A percentile compares a stretch with the other conserved stretches of the same genome.
phyloP scores from a whole-genome alignment of 2,113 vertebrate genomes.

The Macrotis lagotis region DNA sequence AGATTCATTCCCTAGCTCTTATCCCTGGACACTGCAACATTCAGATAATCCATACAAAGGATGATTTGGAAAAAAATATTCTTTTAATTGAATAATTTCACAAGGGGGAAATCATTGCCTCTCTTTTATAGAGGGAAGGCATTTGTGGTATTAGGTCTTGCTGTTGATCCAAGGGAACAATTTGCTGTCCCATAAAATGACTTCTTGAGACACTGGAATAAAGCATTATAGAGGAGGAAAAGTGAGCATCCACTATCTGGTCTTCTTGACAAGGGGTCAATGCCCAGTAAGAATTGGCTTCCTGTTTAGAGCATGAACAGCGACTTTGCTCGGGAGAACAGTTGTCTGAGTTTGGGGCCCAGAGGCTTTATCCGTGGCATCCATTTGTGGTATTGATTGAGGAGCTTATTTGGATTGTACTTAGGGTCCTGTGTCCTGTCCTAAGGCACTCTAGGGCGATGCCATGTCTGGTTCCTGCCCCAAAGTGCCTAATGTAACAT shows the following conservation, averaged over 20 bases:
- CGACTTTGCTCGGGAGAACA: background rate
- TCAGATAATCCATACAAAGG: background rate
- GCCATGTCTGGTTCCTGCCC: slow-evolving; percentile 53
- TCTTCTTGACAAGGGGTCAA: background rate
- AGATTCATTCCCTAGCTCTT: background rate
- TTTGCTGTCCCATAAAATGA: background rate
- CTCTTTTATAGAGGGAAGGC: background rate
- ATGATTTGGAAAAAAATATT: background rate
- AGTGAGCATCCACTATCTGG: background rate
- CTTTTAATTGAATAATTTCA: background rate
- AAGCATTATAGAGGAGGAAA: background rate
- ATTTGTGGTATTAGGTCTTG: background rate
- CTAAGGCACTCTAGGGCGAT: slow-evolving; percentile 57
- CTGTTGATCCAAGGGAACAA: background rate
- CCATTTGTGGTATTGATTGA: slow-evolving; percentile 54
- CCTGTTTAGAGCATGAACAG: background rate
- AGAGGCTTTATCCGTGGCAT: background rate
- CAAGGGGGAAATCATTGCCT: background rate
- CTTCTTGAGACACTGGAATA: background rate
- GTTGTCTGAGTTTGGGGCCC: slow-evolving; percentile 49
- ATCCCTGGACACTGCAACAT: background rate
- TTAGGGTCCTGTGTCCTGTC: slow-evolving; percentile 50
- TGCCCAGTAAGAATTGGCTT: too few relatives aligned
- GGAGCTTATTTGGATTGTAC: slow-evolving; percentile 47
- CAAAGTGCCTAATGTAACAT: slow-evolving; percentile 41